phyloP scores from a whole-genome alignment of 2,113 vertebrate genomes.

The Chamaea fasciata region DNA sequence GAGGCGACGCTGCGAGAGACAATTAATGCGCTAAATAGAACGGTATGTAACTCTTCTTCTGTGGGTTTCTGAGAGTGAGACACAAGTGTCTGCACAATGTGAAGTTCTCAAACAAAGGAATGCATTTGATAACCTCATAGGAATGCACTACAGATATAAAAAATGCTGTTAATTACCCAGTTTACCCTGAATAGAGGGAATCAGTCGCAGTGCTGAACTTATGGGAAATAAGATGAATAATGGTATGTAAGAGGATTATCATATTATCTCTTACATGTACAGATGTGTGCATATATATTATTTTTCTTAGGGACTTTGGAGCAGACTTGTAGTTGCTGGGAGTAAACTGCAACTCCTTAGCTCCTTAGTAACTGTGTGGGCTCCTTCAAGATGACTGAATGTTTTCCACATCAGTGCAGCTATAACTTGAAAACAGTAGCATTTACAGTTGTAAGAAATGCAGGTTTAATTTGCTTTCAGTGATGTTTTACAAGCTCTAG shows the following conservation, averaged over 20 bases:
- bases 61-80: neutral
- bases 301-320: neutral
- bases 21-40: constrained; percentile 80
- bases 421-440: neutral
- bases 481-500: neutral
- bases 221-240: neutral
- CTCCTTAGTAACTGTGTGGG: neutral
- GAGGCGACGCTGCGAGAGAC: constrained; percentile 86
- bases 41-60: constrained; percentile 64
- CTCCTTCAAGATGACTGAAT: neutral
- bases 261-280: neutral
- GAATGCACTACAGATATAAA: neutral
- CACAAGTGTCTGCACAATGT: neutral
- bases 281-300: neutral
- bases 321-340: neutral
- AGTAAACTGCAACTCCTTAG: neutral
- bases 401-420: neutral
- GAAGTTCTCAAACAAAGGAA: neutral
- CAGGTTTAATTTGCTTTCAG: neutral
- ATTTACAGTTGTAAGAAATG: neutral
- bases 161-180: neutral
- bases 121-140: neutral
- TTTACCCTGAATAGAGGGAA: neutral
- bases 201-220: neutral
- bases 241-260: neutral